These are phyloP conservation scores for Oxycera nigricornis DNA, from an alignment of 2,888 invertebrate species.

Conservation along the genomic window DNA sequence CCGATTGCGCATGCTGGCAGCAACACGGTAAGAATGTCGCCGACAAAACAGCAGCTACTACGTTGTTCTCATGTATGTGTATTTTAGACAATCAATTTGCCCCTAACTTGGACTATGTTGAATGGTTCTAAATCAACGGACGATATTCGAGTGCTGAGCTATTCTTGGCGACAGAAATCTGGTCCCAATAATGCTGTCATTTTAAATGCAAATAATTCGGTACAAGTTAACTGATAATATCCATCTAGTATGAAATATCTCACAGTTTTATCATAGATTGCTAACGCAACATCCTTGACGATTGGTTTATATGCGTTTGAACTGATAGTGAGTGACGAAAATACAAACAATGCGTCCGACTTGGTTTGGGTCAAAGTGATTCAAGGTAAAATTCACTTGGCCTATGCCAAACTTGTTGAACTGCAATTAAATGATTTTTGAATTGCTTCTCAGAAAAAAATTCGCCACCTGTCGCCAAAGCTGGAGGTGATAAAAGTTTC, in stretches of 20 bases:
- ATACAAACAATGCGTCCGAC: conserved; percentile 79
- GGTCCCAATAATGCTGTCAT: conserved; percentile 71
- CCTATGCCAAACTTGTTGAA: conserved; percentile 54
- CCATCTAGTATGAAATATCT: neutral
- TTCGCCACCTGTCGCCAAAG: conserved; percentile 86
- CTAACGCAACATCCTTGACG: conserved; percentile 81
- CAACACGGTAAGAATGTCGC: conserved; percentile 61
- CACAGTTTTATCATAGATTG: conserved; percentile 58
- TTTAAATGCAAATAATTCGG: conserved; percentile 67
- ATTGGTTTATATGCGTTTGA: conserved; percentile 85
- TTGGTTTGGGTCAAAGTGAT: conserved; percentile 79
- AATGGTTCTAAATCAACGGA: conserved; percentile 84
- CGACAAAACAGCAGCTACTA: neutral
- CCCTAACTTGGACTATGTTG: conserved; percentile 79
- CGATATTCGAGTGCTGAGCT: conserved; percentile 82
- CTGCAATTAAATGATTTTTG: conserved; percentile 22
- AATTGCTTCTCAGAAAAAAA: conserved; percentile 74
- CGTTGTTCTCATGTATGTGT: conserved; percentile 8
- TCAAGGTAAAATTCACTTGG: conserved; percentile 69
- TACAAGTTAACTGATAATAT: conserved; percentile 44
- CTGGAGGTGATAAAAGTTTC: conserved; percentile 83
- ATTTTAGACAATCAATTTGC: conserved; percentile 78
- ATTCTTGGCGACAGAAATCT: conserved; percentile 82
- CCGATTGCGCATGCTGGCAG: conserved; percentile 74
- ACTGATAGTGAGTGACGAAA: conserved; percentile 83